Percentiles rank a stretch among this genome's conserved stretches.
These are phyloP conservation scores for Palythoa grandis DNA, from an alignment of 92 coral and sea anemone genomes.

Conservation along the genomic window DNA sequence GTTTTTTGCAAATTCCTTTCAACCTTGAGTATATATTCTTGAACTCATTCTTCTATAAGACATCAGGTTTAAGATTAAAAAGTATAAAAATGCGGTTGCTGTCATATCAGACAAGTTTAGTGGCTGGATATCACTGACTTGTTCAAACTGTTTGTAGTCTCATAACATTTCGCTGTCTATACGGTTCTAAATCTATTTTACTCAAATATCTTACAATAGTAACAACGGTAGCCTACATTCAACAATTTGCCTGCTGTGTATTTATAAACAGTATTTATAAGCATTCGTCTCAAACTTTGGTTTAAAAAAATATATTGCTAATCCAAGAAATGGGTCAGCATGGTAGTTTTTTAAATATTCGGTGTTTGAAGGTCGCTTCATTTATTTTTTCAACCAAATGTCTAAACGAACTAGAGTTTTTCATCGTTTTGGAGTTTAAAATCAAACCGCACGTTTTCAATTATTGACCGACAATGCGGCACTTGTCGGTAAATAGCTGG, in stretches of 20 bases:
- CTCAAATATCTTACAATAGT: neutral
- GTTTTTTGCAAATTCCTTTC: neutral
- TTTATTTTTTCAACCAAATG: neutral
- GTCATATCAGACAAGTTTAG: neutral
- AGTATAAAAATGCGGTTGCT: neutral
- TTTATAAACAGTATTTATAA: neutral
- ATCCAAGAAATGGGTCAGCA: neutral
- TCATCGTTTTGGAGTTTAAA: neutral
- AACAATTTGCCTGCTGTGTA: neutral
- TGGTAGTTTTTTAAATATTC: neutral
- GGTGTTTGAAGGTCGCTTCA: neutral
- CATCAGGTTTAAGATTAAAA: no score
- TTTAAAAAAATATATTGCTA: neutral
- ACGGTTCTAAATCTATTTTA: neutral
- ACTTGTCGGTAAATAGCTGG: conserved; percentile 25
- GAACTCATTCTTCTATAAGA: neutral
- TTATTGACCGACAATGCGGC: conserved; percentile 16
- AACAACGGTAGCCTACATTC: neutral
- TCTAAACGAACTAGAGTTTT: neutral
- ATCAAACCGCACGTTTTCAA: conserved; percentile 14
- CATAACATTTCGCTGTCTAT: neutral
- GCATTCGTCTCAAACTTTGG: neutral
- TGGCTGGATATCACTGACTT: no score
- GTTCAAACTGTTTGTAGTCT: neutral
- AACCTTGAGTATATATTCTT: neutral